These are phyloP conservation scores for Botrylloides violaceus DNA, from an alignment of 23 tunicate species.

Conservation along the genomic window DNA sequence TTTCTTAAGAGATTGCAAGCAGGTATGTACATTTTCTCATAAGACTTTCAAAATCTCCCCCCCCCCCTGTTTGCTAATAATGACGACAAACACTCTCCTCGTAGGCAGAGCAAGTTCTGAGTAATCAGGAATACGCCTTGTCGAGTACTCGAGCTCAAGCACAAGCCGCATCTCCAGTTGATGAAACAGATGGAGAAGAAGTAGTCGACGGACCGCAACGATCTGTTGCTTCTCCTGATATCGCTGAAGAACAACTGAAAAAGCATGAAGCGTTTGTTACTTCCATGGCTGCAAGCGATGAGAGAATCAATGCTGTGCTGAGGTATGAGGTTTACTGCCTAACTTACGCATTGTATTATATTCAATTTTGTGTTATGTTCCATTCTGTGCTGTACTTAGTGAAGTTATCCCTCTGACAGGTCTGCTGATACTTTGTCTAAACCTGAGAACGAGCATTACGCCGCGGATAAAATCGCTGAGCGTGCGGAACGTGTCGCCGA, in stretches of 20 bases:
- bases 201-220: conserved; percentile 8
- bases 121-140: conserved; percentile 84
- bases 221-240: conserved; percentile 23
- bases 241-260: conserved; percentile 72
- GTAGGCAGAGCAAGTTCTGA: conserved; percentile 81
- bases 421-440: conserved; percentile 41
- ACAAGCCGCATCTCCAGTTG: conserved; percentile 11
- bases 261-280: conserved; percentile 80
- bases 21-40: conserved; percentile 27
- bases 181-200: conserved; percentile 14
- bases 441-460: conserved; percentile 39
- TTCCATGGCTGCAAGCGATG: conserved; percentile 74
- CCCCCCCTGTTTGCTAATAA: not conserved
- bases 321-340: conserved; percentile 18
- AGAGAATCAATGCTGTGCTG: conserved; percentile 59
- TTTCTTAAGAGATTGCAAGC: conserved; percentile 69
- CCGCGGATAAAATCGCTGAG: conserved; percentile 45
- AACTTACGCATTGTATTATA: too few species aligned
- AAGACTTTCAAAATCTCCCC: not conserved
- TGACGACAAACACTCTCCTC: not conserved
- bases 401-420: too few species aligned
- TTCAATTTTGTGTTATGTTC: too few species aligned
- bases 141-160: conserved; percentile 48
- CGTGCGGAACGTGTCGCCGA: conserved; percentile 68
- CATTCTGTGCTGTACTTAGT: too few species aligned